phyloP scores from a whole-genome alignment of 1,140 invertebrate genomes.

The Drosophila melanica region DNA sequence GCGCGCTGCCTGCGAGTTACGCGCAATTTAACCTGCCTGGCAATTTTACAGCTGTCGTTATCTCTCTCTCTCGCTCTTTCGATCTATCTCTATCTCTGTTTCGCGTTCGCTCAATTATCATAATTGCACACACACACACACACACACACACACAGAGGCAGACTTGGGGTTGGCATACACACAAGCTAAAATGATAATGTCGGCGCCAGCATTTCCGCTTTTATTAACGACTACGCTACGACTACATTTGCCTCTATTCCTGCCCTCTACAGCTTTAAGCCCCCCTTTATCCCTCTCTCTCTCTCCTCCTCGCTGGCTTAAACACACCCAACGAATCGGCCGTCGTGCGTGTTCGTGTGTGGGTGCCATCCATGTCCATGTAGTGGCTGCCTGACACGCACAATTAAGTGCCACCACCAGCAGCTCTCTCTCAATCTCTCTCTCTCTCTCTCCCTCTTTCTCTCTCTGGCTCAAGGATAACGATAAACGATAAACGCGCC shows the following conservation, averaged over 20 bases:
- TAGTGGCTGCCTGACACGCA: slow-evolving; percentile 75
- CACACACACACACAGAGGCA: neutral
- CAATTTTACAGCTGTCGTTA: slow-evolving; percentile 42
- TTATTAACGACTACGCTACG: slow-evolving; percentile 61
- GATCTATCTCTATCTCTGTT: neutral
- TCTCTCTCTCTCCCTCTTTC: neutral
- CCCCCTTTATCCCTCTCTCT: neutral
- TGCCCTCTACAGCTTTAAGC: neutral
- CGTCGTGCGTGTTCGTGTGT: slow-evolving; percentile 27
- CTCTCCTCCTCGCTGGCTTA: neutral
- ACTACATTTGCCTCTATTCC: slow-evolving; percentile 8
- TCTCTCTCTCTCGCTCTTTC: slow-evolving; percentile 1
- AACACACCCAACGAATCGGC: slow-evolving; percentile 54
- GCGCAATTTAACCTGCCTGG: slow-evolving; percentile 78
- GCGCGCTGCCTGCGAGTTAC: slow-evolving; percentile 54
- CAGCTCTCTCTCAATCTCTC: slow-evolving; percentile 3
- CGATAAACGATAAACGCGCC: slow-evolving; percentile 33
- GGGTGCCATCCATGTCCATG: slow-evolving; percentile 51
- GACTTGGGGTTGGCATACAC: slow-evolving; percentile 17
- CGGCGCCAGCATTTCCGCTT: slow-evolving; percentile 79
- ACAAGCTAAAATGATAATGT: slow-evolving; percentile 73
- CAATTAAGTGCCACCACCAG: slow-evolving; percentile 64
- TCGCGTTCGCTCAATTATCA: slow-evolving; percentile 68
- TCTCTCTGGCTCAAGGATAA: slow-evolving; percentile 47
- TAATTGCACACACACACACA: slow-evolving; percentile 59